Evolutionary conservation across 1,140 invertebrate genomes (phyloP), one percentile per base, ranked within the genome.

Genomic region (Lethocerus indicus): DNA sequence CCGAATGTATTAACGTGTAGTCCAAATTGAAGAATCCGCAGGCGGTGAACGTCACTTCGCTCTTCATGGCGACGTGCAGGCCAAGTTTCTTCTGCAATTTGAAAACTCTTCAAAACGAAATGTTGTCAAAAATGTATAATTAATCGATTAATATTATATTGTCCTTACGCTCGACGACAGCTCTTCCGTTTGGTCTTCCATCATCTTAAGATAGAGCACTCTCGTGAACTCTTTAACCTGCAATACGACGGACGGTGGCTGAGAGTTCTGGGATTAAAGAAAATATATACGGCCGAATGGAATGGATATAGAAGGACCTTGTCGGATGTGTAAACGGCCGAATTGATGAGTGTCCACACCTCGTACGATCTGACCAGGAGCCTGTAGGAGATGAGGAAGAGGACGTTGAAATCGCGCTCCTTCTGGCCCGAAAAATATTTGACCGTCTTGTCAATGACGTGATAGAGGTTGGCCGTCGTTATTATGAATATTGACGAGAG

Each of bases 11-110:
- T 5, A 63, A 56, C 3, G 52, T 46, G 13, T 54, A 50, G 29
- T 60, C 57, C 9, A 63, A 21, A 23, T 47, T 37, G n/a, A 61
- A 59, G 29, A 61, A 62, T 27, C 60, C 62, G 6, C 45, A 57
- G 5, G 59, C 59, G 0, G 59, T 62, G 25, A 61, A 62, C 7
- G 47, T 43, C 6, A 63, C 24, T 14, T 46, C 43, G 16, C 24
- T 24, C 14, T 46, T 46, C 5, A 25, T 24, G 3, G 43, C 27
- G 2, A 46, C 24, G 18, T 46, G 43, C 14, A 46, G 43, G 7
- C 24, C 32, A n/a, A 46, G 32, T 27, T 24, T 46, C 21, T 46
- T 28, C 43, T 46, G 27, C 27, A 46, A 46, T n/a, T 32, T 32
- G 9, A n/a, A n/a, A n/a, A n/a, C n/a, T n/a, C n/a, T n/a, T n/a